These are phyloP conservation scores for Takifugu ocellatus DNA, from an alignment of 2,797 vertebrate species.

Conservation along the genomic window DNA sequence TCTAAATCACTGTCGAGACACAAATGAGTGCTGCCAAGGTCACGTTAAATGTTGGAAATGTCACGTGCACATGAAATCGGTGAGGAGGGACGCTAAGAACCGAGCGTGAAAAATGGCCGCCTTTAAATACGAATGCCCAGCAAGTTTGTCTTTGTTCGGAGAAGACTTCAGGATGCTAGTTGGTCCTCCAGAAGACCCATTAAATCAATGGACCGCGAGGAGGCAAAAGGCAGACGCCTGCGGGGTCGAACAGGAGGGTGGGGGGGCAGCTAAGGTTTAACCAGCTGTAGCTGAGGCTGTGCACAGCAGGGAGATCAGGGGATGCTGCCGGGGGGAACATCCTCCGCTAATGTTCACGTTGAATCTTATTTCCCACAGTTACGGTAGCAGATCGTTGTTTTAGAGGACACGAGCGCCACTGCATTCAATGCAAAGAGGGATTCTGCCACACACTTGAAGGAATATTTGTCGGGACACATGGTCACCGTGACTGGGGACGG, in stretches of 20 bases:
- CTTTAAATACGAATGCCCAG: too few species aligned
- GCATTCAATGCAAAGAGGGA: too few species aligned
- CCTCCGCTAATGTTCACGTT: conserved; percentile 6
- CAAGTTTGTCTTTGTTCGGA: too few species aligned
- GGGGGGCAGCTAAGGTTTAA: conserved; percentile 29
- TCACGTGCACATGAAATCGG: too few species aligned
- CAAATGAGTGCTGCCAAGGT: background rate
- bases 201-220: conserved; percentile 5
- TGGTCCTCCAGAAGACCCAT: conserved; percentile 3
- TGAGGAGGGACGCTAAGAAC: too few species aligned
- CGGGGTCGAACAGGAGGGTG: conserved; percentile 10
- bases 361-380: too few species aligned
- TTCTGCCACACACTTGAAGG: too few species aligned
- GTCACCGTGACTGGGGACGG: too few species aligned
- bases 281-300: conserved; percentile 12
- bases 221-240: conserved; percentile 12
- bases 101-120: too few species aligned
- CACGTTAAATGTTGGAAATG: too few species aligned
- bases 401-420: conserved; percentile 8
- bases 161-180: too few species aligned
- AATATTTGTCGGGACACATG: too few species aligned
- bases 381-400: conserved; percentile 18
- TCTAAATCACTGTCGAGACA: background rate
- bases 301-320: background rate
- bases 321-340: background rate